Conservation (phyloP, 2,113 vertebrate genomes). For the Puntigrus tetrazona region DNA sequence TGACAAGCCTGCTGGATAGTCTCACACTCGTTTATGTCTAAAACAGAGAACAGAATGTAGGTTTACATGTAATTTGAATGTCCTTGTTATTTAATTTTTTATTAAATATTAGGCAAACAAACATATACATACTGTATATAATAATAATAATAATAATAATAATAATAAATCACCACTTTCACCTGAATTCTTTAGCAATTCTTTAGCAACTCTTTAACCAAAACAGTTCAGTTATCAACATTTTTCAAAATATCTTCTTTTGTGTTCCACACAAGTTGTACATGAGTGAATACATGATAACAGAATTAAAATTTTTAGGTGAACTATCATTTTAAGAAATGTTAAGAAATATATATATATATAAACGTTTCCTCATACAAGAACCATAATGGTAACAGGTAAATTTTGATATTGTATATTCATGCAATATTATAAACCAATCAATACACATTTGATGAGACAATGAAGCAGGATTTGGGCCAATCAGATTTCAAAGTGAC, state of each 20-base stretch:
- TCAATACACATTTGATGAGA: not conserved
- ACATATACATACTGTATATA: not conserved
- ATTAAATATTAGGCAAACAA: not conserved
- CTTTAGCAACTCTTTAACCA: not conserved
- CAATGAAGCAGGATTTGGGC: not conserved
- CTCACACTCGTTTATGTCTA: constrained; percentile 90
- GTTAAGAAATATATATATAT: too few relatives aligned
- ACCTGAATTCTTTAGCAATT: too few relatives aligned
- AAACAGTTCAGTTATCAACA: not conserved
- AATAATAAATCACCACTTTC: too few relatives aligned
- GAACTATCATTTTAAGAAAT: not conserved
- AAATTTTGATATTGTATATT: not conserved
- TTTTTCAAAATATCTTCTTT: not conserved
- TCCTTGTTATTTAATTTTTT: not conserved
- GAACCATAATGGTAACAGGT: not conserved
- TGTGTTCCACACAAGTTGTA: not conserved
- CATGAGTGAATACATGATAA: not conserved
- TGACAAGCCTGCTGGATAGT: constrained; percentile 88
- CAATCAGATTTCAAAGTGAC: not conserved
- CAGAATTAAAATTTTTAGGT: not conserved
- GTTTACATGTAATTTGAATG: not conserved
- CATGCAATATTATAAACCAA: not conserved
- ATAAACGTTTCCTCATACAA: not conserved
- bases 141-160: too few relatives aligned
- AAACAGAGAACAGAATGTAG: not conserved